These are phyloP conservation scores for Hylomyscus alleni DNA, from an alignment of 2,797 vertebrate species.

Conservation along the genomic window DNA sequence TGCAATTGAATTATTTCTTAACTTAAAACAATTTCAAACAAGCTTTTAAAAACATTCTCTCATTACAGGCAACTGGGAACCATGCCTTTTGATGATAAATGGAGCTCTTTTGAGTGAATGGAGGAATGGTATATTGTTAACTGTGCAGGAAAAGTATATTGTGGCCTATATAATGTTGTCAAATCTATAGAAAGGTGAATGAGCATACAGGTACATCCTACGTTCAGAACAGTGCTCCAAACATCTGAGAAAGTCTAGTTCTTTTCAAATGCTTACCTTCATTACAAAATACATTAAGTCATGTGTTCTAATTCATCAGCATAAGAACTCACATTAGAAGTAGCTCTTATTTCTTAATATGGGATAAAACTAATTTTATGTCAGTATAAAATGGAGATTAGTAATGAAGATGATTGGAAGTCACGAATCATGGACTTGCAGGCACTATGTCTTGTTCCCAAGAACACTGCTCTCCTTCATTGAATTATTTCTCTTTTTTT, in stretches of 20 bases:
- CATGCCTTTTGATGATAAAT: not conserved
- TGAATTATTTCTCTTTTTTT: not conserved
- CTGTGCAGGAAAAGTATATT: not conserved
- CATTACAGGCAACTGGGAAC: not conserved
- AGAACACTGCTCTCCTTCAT: not conserved
- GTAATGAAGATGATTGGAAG: not conserved
- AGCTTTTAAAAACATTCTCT: not conserved
- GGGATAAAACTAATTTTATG: not conserved
- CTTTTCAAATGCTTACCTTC: not conserved
- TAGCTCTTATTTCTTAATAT: not conserved
- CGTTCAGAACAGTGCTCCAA: not conserved
- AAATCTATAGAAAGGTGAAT: not conserved
- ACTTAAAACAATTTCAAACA: slow-evolving; percentile 45
- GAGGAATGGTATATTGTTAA: not conserved
- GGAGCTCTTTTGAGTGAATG: not conserved
- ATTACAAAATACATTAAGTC: not conserved
- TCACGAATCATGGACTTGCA: not conserved
- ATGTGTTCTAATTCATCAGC: not conserved
- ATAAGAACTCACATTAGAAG: not conserved
- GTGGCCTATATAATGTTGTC: not conserved
- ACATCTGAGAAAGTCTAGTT: too few species aligned
- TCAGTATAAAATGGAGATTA: not conserved
- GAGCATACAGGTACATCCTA: not conserved
- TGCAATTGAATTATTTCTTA: slow-evolving; percentile 7
- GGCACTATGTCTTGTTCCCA: not conserved